phyloP scores from a whole-genome alignment of 2,797 vertebrate species.

The Pseudopleuronectes americanus region DNA sequence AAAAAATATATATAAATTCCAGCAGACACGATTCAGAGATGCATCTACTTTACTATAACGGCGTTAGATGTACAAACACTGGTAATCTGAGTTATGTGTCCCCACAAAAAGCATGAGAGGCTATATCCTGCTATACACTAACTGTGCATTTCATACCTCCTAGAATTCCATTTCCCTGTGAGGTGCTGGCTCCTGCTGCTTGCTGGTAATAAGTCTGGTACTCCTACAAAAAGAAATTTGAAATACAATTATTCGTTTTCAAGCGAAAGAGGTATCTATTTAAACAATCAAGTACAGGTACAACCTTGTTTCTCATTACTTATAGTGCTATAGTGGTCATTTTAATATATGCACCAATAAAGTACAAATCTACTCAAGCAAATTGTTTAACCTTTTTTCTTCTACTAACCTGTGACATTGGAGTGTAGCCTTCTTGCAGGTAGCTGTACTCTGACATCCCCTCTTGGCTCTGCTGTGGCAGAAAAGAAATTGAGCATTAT shows the following conservation, averaged over 20 bases:
- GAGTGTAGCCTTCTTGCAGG: slow-evolving; percentile 91
- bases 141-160: slow-evolving; percentile 75
- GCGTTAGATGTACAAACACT: not conserved
- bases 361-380: not conserved
- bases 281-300: not conserved
- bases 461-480: slow-evolving; percentile 91
- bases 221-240: slow-evolving; percentile 72
- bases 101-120: too few species aligned
- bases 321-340: not conserved
- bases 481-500: slow-evolving; percentile 19
- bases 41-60: not conserved
- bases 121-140: too few species aligned
- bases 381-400: not conserved
- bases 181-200: slow-evolving; percentile 84
- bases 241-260: not conserved
- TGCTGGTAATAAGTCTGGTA: slow-evolving; percentile 91
- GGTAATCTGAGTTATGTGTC: too few species aligned
- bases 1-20: not conserved
- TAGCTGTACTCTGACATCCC: slow-evolving; percentile 92
- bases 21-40: too few species aligned
- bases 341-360: too few species aligned
- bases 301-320: not conserved
- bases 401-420: slow-evolving; percentile 88
- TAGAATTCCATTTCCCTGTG: slow-evolving; percentile 87
- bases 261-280: too few species aligned